Evolutionary conservation across 2,888 invertebrate genomes (phyloP).

Genomic region (Lithosia quadra): DNA sequence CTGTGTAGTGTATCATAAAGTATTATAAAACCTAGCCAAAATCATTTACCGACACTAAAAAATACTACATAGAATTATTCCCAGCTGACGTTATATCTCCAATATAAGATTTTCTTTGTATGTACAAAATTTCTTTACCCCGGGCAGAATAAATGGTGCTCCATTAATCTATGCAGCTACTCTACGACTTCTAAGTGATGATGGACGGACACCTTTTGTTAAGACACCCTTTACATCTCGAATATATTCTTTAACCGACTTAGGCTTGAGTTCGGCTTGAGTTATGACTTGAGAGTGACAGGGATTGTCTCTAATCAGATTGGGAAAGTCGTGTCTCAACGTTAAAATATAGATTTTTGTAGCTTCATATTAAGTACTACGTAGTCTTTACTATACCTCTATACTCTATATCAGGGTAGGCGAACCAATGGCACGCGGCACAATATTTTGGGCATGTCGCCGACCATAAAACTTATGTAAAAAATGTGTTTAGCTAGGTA

Average conservation of each 20-base stretch:
- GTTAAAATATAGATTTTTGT: background rate
- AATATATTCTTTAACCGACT: slow-evolving; percentile 47
- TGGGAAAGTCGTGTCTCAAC: background rate
- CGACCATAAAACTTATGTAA: too few relatives aligned
- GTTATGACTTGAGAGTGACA: slow-evolving; percentile 32
- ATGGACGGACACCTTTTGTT: slow-evolving; percentile 48
- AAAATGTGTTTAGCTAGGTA: too few relatives aligned
- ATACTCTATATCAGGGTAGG: too few relatives aligned
- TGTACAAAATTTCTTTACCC: slow-evolving; percentile 47
- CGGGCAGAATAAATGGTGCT: slow-evolving; percentile 38
- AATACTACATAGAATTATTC: background rate
- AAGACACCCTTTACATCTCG: slow-evolving; percentile 44
- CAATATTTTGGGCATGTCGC: too few relatives aligned
- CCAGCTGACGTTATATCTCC: slow-evolving; percentile 16
- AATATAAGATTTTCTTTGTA: slow-evolving; percentile 26
- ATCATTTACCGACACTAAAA: background rate
- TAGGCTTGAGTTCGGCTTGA: slow-evolving; percentile 17
- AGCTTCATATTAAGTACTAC: background rate
- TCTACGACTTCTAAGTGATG: slow-evolving; percentile 33
- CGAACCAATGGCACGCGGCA: too few relatives aligned
- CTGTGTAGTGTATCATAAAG: too few relatives aligned
- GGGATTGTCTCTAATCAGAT: slow-evolving; percentile 14
- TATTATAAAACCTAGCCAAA: background rate
- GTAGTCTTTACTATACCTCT: background rate
- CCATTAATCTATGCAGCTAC: slow-evolving; percentile 47